A percentile compares a stretch with the other conserved stretches of the same genome.
phyloP scores from a whole-genome alignment of 2,113 vertebrate genomes.

The Pelobates fuscus region DNA sequence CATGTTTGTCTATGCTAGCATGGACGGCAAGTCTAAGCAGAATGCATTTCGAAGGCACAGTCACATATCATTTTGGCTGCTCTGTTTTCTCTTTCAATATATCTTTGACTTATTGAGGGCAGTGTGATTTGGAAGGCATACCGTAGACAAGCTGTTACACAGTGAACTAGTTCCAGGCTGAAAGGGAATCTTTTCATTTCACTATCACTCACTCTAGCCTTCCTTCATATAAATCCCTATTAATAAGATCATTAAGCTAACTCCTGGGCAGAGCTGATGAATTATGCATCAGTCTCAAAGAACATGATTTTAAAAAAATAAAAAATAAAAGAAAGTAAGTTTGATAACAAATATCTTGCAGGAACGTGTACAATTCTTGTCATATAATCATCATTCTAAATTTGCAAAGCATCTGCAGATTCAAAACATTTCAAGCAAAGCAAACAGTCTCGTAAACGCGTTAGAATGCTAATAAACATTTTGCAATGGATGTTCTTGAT shows the following conservation, averaged over 20 bases:
- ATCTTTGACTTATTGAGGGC: conserved; percentile 38
- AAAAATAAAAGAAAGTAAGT: background rate
- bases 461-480: too few relatives aligned
- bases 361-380: too few relatives aligned
- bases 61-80: conserved; percentile 4
- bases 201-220: background rate
- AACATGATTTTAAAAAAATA: background rate
- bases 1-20: too few relatives aligned
- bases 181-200: conserved; percentile 1
- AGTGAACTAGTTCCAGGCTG: background rate
- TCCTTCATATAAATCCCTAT: background rate
- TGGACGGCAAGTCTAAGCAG: background rate
- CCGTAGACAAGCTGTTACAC: background rate
- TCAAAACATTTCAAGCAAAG: too few relatives aligned
- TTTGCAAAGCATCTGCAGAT: too few relatives aligned
- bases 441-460: too few relatives aligned
- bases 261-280: background rate
- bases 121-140: conserved; percentile 10
- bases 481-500: too few relatives aligned
- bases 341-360: too few relatives aligned
- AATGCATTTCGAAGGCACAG: background rate
- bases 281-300: background rate
- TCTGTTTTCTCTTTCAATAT: background rate
- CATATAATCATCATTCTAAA: too few relatives aligned
- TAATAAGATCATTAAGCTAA: background rate